Evolutionary conservation across 2,888 invertebrate genomes (phyloP), one percentile per base, ranked within the genome.

Genomic region (Drosophila emarginata): DNA sequence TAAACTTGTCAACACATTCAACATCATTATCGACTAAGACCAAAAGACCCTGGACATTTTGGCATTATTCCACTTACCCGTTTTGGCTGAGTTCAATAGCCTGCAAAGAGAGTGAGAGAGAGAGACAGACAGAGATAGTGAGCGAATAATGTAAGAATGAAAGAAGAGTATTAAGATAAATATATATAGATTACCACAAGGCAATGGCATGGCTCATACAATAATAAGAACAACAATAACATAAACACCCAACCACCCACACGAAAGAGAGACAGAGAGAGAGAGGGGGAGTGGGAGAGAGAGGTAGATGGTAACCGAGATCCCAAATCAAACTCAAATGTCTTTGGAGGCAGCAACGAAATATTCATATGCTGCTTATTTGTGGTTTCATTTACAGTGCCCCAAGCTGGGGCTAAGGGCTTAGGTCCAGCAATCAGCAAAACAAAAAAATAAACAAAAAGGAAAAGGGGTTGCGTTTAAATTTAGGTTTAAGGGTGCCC

Each of bases 1-100:
- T 79, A 73, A 79, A 79, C 80, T 79, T 79, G 78, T 79, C 78
- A 79, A 79, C 78, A 75, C 78, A 79, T 77, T 75, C 77, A 67
- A 75, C 79, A 79, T 79, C 73, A 79, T 79, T 79, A 75, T 79
- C 73, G 75, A 58, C 45, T 45, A 54, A 45, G 57, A 61, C 18
- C 18, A 45, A 45, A 45, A 18, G 18, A 11, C 11, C 11, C 45
- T 21, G 45, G 45, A 45, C 45, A 45, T 45, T 45, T 45, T 45
- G 45, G 45, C 45, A 21, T 9, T 18, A 45, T 45, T 40, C 61
- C 54, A 72, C 72, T 72, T 65, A 65, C 72, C 72, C 72, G 72
- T 21, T 45, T 57, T 60, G 37, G 64, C 23, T 26, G 1, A 39
- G 51, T 60, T 57, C 23, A 59, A 52, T 50, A 39, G 54, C 39